A percentile compares a stretch with the other conserved stretches of the same genome.
These are phyloP conservation scores for Anticlea derivata DNA, from an alignment of 2,888 invertebrate species.

Conservation along the genomic window DNA sequence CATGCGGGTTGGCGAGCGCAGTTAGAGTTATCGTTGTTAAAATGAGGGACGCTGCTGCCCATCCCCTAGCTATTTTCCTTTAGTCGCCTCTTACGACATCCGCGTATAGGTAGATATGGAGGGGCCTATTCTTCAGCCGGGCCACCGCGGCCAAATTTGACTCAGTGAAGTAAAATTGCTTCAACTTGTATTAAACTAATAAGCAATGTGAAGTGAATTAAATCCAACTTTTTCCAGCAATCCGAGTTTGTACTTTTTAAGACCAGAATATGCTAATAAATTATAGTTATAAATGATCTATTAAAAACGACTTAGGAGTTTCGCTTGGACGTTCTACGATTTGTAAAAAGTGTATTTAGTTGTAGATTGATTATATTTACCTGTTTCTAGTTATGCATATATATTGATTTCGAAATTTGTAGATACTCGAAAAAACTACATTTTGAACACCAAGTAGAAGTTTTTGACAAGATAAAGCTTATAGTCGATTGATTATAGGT, in stretches of 20 bases:
- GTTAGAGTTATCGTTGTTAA: too few species aligned
- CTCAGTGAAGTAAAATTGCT: too few species aligned
- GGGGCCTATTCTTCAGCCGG: too few species aligned
- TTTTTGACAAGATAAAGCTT: not conserved
- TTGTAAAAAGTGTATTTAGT: conserved; percentile 83
- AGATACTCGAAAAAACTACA: conserved; percentile 42
- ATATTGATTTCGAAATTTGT: conserved; percentile 75
- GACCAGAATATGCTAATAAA: conserved; percentile 49
- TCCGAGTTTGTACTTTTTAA: conserved; percentile 47
- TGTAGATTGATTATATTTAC: conserved; percentile 76
- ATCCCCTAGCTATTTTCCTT: too few species aligned
- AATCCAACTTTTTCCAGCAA: not conserved
- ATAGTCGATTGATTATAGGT: not conserved
- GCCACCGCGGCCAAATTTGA: too few species aligned
- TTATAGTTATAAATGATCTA: conserved; percentile 62
- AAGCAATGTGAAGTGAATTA: too few species aligned
- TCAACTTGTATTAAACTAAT: too few species aligned
- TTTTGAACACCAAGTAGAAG: conserved; percentile 37
- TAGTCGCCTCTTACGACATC: too few species aligned
- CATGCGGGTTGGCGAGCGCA: too few species aligned
- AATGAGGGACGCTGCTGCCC: too few species aligned
- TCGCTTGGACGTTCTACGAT: conserved; percentile 75
- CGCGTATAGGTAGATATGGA: too few species aligned
- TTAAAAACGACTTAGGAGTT: conserved; percentile 71
- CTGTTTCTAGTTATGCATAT: conserved; percentile 82